A percentile compares a stretch with the other conserved stretches of the same genome.
These are phyloP conservation scores for Platynereis dumerilii DNA, from an alignment of 2,888 invertebrate genomes.

Conservation along the genomic window DNA sequence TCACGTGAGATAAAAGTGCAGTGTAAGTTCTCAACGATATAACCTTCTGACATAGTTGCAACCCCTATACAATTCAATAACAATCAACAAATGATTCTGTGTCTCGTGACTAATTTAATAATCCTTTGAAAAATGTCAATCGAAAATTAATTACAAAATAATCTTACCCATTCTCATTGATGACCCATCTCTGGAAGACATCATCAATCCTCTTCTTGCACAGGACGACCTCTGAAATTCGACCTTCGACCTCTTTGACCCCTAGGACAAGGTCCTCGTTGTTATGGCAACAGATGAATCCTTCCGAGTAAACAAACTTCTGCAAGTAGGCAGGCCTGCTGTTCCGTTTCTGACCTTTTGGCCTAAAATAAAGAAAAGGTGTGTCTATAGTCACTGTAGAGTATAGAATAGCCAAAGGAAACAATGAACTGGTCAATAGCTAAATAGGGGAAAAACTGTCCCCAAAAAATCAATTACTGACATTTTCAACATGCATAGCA, in stretches of 20 bases:
- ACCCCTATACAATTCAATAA: too few species aligned
- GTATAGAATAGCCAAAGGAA: not conserved
- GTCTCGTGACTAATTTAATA: too few species aligned
- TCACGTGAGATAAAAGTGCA: too few species aligned
- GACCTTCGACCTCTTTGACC: conserved; percentile 50
- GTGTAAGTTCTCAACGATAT: too few species aligned
- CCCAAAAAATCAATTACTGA: too few species aligned
- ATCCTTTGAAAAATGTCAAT: too few species aligned
- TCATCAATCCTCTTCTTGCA: conserved; percentile 55
- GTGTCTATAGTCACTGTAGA: not conserved
- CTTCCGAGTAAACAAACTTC: conserved; percentile 56
- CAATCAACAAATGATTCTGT: too few species aligned
- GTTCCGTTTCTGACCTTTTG: not conserved
- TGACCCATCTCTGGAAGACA: conserved; percentile 56
- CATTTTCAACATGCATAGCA: too few species aligned
- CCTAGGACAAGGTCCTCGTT: conserved; percentile 57
- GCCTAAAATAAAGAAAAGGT: not conserved
- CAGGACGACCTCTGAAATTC: conserved; percentile 53
- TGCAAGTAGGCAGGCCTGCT: conserved; percentile 38
- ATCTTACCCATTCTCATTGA: conserved; percentile 56
- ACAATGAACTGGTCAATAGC: not conserved
- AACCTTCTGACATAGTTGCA: too few species aligned
- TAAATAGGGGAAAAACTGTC: too few species aligned
- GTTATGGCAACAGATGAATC: conserved; percentile 49
- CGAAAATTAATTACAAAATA: too few species aligned